A percentile compares a stretch with the other conserved stretches of the same genome.
Conservation (phyloP, 2,797 vertebrate species). For the Pogoniulus pusillus region DNA sequence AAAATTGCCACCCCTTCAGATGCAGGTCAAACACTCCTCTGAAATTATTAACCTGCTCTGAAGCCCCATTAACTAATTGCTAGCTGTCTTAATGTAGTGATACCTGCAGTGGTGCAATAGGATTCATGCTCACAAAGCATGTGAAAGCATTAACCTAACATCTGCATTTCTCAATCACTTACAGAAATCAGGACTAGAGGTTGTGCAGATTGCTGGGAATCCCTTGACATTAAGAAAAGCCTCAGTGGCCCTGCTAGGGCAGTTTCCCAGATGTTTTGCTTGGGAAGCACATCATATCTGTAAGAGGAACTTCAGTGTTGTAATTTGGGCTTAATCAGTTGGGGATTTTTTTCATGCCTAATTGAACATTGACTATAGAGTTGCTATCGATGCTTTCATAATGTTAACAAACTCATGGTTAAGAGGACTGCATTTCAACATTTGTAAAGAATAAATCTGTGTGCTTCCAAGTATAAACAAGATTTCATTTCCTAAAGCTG, state of each 20-base stretch:
- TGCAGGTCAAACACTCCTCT: background rate
- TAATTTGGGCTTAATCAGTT: constrained; percentile 15
- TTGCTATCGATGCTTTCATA: background rate
- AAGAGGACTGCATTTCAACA: constrained; percentile 4
- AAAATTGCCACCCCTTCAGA: background rate
- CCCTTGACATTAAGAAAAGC: constrained; percentile 8
- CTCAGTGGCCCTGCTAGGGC: background rate
- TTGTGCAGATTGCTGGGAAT: background rate
- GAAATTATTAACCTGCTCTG: background rate
- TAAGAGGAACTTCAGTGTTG: background rate
- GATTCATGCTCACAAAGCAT: background rate
- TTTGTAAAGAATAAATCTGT: background rate
- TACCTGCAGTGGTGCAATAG: background rate
- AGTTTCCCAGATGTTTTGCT: constrained; percentile 35
- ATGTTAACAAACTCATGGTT: background rate
- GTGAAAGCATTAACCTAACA: background rate
- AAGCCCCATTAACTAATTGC: background rate
- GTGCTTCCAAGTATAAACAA: background rate
- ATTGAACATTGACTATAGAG: background rate
- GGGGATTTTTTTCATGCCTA: constrained; percentile 22
- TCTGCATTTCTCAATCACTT: background rate
- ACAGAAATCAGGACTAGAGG: background rate
- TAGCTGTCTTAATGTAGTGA: background rate
- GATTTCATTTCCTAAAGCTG: background rate
- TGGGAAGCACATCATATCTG: background rate